Percentiles rank a stretch among this genome's conserved stretches.
Evolutionary conservation across 2,888 invertebrate species (phyloP).

Genomic region (Agrotis ipsilon): DNA sequence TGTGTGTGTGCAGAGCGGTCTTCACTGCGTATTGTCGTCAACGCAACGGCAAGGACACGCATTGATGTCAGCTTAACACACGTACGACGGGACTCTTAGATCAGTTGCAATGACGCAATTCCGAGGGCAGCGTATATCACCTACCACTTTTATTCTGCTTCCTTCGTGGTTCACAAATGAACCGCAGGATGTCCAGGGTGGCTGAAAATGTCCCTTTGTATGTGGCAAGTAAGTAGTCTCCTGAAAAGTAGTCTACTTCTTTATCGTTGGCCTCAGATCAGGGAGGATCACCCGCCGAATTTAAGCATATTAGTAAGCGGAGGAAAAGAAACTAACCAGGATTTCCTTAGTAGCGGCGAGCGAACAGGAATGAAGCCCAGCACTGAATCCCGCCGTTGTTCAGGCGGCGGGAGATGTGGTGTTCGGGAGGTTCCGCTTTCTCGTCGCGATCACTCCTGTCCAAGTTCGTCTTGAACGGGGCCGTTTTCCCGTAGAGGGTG

Average conservation of each 20-base stretch:
- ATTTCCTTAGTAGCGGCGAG: constrained; percentile 79
- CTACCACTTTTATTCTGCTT: too few relatives aligned
- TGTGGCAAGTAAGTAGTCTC: too few relatives aligned
- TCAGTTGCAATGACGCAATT: too few relatives aligned
- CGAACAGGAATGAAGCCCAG: constrained; percentile 91
- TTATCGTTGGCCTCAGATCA: constrained; percentile 76
- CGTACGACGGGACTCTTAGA: too few relatives aligned
- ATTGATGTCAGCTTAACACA: too few relatives aligned
- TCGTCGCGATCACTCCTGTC: constrained; percentile 74
- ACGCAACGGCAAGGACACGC: too few relatives aligned
- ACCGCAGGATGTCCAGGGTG: too few relatives aligned
- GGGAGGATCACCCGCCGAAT: constrained; percentile 76
- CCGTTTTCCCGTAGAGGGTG: constrained; percentile 78
- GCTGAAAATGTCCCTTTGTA: too few relatives aligned
- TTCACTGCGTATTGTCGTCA: too few relatives aligned
- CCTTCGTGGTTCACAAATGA: too few relatives aligned
- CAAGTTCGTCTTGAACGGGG: constrained; percentile 80
- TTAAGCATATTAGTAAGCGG: constrained; percentile 89
- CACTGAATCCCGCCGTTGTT: constrained; percentile 87
- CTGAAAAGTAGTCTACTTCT: not conserved
- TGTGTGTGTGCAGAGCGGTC: too few relatives aligned
- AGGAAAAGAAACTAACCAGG: constrained; percentile 92
- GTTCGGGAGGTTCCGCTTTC: constrained; percentile 86
- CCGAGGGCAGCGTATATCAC: too few relatives aligned
- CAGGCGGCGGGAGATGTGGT: constrained; percentile 87